These are phyloP conservation scores for Momotus momota DNA, from an alignment of 2,797 vertebrate species.

Conservation along the genomic window DNA sequence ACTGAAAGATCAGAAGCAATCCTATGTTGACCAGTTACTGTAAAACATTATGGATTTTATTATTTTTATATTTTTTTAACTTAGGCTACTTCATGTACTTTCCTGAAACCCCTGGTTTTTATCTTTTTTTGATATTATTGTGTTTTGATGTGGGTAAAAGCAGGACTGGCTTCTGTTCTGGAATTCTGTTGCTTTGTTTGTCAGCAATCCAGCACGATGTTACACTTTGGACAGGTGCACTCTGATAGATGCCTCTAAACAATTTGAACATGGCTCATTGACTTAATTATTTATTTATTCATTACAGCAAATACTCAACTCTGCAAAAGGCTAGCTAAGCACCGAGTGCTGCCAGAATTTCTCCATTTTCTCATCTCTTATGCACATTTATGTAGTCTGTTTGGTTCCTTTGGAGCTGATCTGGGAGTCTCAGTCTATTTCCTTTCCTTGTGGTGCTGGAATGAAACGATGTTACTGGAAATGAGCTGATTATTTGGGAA, in stretches of 20 bases:
- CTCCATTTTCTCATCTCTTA: not conserved
- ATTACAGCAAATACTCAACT: not conserved
- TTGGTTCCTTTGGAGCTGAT: slow-evolving; percentile 37
- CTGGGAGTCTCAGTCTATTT: not conserved
- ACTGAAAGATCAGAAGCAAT: not conserved
- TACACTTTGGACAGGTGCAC: not conserved
- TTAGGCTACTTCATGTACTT: not conserved
- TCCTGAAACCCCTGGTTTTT: not conserved
- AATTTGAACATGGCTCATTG: not conserved
- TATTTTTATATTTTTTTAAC: not conserved
- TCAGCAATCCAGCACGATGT: not conserved
- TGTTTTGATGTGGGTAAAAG: not conserved
- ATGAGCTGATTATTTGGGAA: slow-evolving; percentile 46
- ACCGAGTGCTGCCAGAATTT: slow-evolving; percentile 19
- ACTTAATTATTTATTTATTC: slow-evolving; percentile 38
- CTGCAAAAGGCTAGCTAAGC: not conserved
- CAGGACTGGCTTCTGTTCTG: not conserved
- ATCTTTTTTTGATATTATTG: not conserved
- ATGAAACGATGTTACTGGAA: slow-evolving; percentile 24
- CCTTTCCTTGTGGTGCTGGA: not conserved
- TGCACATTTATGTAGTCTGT: slow-evolving; percentile 11
- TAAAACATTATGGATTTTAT: not conserved
- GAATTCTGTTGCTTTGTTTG: not conserved
- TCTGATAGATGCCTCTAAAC: not conserved
- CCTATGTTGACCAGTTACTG: not conserved